Conservation (phyloP, 1,140 invertebrate genomes). For the Drosophila ohnishii region DNA sequence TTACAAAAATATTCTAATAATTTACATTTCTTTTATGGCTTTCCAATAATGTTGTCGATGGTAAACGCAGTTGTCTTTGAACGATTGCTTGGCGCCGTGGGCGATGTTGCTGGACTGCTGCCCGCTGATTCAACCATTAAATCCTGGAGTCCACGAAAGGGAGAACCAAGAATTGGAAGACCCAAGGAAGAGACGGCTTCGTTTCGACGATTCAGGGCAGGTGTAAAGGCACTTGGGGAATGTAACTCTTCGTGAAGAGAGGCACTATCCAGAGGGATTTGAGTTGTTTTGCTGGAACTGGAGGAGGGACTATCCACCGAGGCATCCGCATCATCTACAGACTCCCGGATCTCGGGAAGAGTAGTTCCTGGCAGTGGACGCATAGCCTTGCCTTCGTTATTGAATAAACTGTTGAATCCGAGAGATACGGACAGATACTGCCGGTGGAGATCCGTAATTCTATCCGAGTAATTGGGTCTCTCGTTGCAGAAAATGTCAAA, state of each 20-base stretch:
- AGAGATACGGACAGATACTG: conserved; percentile 78
- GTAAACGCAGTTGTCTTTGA: conserved; percentile 69
- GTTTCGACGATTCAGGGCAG: conserved; percentile 26
- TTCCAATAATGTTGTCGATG: conserved; percentile 73
- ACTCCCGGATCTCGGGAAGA: conserved; percentile 15
- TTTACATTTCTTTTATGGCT: conserved; percentile 26
- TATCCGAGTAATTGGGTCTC: conserved; percentile 75
- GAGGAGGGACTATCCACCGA: conserved; percentile 55
- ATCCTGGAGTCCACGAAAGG: conserved; percentile 53
- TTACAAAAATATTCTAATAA: not conserved
- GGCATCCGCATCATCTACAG: conserved; percentile 41
- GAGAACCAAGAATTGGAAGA: conserved; percentile 3
- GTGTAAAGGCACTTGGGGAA: conserved; percentile 68
- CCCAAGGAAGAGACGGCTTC: conserved; percentile 9
- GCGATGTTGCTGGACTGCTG: conserved; percentile 5
- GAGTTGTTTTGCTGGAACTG: conserved; percentile 43
- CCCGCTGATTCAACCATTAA: conserved; percentile 19
- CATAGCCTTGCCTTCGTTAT: conserved; percentile 34
- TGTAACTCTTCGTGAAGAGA: conserved; percentile 55
- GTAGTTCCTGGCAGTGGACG: not conserved
- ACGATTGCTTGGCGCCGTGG: conserved; percentile 30
- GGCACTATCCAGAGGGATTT: conserved; percentile 22
- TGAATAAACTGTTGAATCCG: conserved; percentile 77
- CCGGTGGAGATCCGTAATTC: conserved; percentile 77
- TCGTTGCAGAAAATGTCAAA: conserved; percentile 73